Evolutionary conservation across 2,797 vertebrate genomes (phyloP).

Genomic region (Carapus acus): DNA sequence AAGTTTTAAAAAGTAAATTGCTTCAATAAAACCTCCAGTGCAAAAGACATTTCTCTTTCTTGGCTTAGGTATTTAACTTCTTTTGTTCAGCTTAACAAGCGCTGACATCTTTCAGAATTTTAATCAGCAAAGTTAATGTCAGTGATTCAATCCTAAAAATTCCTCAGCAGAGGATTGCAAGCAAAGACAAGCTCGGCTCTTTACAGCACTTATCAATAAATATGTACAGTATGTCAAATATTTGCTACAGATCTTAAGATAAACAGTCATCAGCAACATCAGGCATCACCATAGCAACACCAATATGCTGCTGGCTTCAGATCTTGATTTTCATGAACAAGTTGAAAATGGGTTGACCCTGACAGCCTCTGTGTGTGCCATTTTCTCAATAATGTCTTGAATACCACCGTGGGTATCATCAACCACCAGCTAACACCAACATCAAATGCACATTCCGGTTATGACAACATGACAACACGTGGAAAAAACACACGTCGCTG

Average conservation of each 20-base stretch:
- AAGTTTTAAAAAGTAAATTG: too few relatives aligned
- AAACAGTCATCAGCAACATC: conserved; percentile 37
- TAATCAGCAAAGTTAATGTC: too few relatives aligned
- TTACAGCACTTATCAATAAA: too few relatives aligned
- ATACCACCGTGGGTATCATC: conserved; percentile 7
- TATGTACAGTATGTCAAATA: too few relatives aligned
- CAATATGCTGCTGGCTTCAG: conserved; percentile 38
- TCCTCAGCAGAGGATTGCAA: too few relatives aligned
- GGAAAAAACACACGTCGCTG: conserved; percentile 6
- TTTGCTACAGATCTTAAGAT: conserved; percentile 8
- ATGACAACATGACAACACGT: conserved; percentile 6
- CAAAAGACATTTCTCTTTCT: too few relatives aligned
- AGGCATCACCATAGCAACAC: conserved; percentile 66
- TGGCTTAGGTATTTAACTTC: too few relatives aligned
- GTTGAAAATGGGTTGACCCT: conserved; percentile 23
- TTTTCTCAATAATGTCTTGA: conserved; percentile 4
- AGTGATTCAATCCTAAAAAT: too few relatives aligned
- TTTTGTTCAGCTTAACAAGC: too few relatives aligned
- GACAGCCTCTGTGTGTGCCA: conserved; percentile 5
- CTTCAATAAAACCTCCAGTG: too few relatives aligned
- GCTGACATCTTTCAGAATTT: too few relatives aligned
- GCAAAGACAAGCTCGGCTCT: too few relatives aligned
- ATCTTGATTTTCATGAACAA: conserved; percentile 32
- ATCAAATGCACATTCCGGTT: conserved; percentile 10
- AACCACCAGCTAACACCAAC: conserved; percentile 4